phyloP scores from a whole-genome alignment of 2,797 vertebrate species.

The Podarcis siculus region DNA sequence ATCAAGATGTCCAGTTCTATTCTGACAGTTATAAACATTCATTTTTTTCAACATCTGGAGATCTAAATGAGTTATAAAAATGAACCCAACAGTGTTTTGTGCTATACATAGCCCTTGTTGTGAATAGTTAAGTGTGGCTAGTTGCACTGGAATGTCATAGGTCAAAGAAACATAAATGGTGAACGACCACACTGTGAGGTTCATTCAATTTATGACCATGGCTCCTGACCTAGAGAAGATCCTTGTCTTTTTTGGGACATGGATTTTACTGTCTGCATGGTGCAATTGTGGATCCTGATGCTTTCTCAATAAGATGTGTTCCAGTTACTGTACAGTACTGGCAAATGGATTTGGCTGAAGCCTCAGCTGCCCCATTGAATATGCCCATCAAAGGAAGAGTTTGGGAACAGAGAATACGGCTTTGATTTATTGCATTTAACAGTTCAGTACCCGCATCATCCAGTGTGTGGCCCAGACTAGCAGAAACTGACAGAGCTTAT shows the following conservation, averaged over 20 bases:
- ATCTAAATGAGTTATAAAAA: background rate
- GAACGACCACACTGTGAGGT: background rate
- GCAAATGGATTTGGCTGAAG: slow-evolving; percentile 5
- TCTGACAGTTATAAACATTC: background rate
- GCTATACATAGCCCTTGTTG: background rate
- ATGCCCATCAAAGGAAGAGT: background rate
- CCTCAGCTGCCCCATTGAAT: slow-evolving; percentile 35
- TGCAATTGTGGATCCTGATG: background rate
- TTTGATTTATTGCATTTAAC: slow-evolving; percentile 76
- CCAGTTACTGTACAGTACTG: background rate
- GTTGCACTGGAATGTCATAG: too few species aligned
- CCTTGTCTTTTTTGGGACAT: background rate
- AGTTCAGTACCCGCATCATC: slow-evolving; percentile 73
- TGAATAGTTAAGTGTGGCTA: background rate
- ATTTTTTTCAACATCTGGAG: background rate
- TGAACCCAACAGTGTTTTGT: background rate
- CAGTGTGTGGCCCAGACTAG: slow-evolving; percentile 54
- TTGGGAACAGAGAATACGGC: background rate
- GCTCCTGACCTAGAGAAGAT: background rate
- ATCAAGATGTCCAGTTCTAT: background rate
- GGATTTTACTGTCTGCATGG: background rate
- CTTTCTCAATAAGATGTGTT: background rate
- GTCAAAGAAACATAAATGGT: too few species aligned
- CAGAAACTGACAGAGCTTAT: slow-evolving; percentile 72
- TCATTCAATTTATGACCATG: background rate